Evolutionary conservation across 2,888 invertebrate species (phyloP), one percentile per base, ranked within the genome.

Genomic region (Pollenia amentaria): DNA sequence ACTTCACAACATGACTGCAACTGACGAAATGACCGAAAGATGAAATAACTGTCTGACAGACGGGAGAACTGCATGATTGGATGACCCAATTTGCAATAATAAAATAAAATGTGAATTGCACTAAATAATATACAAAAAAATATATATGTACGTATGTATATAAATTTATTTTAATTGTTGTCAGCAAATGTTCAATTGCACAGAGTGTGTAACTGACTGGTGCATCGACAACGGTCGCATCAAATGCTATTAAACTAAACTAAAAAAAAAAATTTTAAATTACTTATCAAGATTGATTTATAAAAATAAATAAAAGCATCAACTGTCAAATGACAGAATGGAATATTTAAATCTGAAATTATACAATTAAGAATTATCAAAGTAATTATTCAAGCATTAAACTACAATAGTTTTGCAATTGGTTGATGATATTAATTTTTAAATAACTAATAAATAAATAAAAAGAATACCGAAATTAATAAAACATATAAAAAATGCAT

Each of bases 41-140:
- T 1, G 11, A 12, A 21, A 14, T 70, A 21, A 73, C 65, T 55
- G 48, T 29, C 29, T 6, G 29, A 29, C 6, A 6, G 29, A 29
- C 6, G 29, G 29, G 29, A 3, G 29, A 29, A 44, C 44, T 62
- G 44, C 42, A 46, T 80, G 64, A 65, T n/a, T 67, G 18, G 51
- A 21, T 86, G 85, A 78, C 85, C 82, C 75, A 78, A 55, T 78
- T 86, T 64, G 14, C 0, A 46, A 60, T 51, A 44, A 72, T 46
- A 64, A 72, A 75, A 77, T 44, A 48, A 55, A 53, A 84, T 51
- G 3, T 42, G 9, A 73, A 21, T 40, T n/a, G 21, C 48, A 57
- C 12, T 14, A 62, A 76, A 76, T 65, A 18, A 55, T 48, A 18
- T 21, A 14, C 29, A 14, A n/a, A 55, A 18, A 29, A 42, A 38